Evolutionary conservation across 1,140 invertebrate species (phyloP).

Genomic region (Aricia agestis): DNA sequence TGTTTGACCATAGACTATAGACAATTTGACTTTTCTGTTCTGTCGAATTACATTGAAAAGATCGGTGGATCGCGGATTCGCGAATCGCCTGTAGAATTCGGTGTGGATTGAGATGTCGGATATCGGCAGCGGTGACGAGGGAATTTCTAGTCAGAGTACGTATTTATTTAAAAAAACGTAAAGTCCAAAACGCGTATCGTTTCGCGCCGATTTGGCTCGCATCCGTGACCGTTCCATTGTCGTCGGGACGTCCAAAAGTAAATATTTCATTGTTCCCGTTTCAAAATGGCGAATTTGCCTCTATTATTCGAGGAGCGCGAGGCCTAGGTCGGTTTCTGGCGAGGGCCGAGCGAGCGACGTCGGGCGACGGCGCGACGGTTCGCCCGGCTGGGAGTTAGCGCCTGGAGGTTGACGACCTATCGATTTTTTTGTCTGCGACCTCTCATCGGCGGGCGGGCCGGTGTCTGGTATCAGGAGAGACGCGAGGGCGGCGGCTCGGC

Average conservation of each 20-base stretch:
- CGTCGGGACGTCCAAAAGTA: conserved; percentile 65
- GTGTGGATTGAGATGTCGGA: conserved; percentile 82
- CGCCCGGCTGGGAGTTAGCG: conserved; percentile 52
- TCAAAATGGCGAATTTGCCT: conserved; percentile 74
- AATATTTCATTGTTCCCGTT: conserved; percentile 76
- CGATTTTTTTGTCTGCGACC: conserved; percentile 75
- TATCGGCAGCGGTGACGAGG: conserved; percentile 83
- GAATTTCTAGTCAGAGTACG: conserved; percentile 84
- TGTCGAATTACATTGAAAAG: conserved; percentile 43
- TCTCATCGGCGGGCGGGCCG: conserved; percentile 69
- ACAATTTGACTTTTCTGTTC: conserved; percentile 61
- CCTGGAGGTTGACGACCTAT: conserved; percentile 70
- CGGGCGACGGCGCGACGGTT: conserved; percentile 49
- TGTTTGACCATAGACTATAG: neutral
- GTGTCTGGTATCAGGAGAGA: conserved; percentile 44
- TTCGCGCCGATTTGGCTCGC: conserved; percentile 47
- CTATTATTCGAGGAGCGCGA: conserved; percentile 51
- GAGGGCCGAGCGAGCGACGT: conserved; percentile 44
- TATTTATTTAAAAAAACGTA: conserved; percentile 66
- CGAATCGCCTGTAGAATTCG: conserved; percentile 68
- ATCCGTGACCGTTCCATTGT: conserved; percentile 41
- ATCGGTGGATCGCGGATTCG: conserved; percentile 43
- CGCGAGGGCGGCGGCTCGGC: conserved; percentile 33
- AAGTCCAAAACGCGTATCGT: conserved; percentile 37
- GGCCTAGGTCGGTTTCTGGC: conserved; percentile 45